Evolutionary conservation across 2,113 vertebrate genomes (phyloP).

Genomic region (Paradisaea rubra): DNA sequence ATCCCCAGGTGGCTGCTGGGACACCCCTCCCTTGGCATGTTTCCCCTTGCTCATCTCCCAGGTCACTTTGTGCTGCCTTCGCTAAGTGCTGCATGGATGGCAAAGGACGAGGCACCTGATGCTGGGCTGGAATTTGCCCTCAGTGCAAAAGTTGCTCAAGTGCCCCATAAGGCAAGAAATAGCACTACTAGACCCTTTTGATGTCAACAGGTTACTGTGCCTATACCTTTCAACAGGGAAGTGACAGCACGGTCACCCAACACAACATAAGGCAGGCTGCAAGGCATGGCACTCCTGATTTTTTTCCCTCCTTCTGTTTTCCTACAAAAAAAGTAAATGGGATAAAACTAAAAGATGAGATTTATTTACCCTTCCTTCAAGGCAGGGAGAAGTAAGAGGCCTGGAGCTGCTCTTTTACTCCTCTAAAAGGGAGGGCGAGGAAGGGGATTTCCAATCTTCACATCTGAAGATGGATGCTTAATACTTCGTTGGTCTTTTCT

Average conservation of each 20-base stretch:
- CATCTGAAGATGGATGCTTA: background rate
- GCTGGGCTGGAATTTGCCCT: background rate
- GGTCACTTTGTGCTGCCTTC: background rate
- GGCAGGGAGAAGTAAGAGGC: background rate
- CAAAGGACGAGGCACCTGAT: background rate
- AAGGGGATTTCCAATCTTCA: background rate
- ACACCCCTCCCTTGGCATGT: rapidly evolving
- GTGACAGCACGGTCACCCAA: background rate
- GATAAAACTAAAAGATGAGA: background rate
- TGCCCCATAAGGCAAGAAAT: background rate
- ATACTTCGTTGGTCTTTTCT: background rate
- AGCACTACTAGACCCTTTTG: background rate
- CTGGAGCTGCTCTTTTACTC: background rate
- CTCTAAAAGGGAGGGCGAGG: background rate
- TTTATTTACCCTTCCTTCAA: background rate
- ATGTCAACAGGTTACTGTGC: background rate
- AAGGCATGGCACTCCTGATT: background rate
- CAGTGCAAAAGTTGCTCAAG: background rate
- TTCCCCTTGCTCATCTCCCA: background rate
- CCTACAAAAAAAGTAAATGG: background rate
- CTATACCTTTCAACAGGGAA: background rate
- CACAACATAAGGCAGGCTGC: background rate
- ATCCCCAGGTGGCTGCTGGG: rapidly evolving
- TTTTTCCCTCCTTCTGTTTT: background rate
- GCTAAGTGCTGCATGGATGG: background rate